Evolutionary conservation across 2,113 vertebrate species (phyloP).

Genomic region (Saguinus imperator): DNA sequence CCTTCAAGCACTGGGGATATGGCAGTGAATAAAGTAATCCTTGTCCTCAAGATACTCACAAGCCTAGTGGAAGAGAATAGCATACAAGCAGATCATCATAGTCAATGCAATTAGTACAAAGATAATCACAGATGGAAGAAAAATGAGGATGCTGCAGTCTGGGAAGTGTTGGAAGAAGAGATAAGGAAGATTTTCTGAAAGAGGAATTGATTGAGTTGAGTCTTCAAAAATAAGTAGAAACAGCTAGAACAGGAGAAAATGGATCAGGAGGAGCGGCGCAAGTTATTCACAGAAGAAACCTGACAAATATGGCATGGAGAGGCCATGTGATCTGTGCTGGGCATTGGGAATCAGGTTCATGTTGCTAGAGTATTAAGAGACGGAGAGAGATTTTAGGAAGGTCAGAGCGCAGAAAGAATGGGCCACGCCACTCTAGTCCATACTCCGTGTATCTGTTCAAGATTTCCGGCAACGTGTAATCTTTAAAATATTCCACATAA

Average conservation of each 20-base stretch:
- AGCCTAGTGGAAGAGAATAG: background rate
- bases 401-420: background rate
- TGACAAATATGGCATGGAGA: background rate
- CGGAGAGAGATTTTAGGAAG: background rate
- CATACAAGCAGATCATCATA: too few species aligned
- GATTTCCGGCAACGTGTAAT: background rate
- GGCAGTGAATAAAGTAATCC: background rate
- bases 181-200: background rate
- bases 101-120: background rate
- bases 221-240: background rate
- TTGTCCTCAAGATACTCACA: background rate
- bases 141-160: background rate
- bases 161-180: background rate
- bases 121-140: background rate
- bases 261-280: accelerated
- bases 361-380: background rate
- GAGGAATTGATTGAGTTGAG: background rate
- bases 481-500: background rate
- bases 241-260: background rate
- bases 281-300: background rate
- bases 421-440: background rate
- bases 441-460: background rate
- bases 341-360: background rate
- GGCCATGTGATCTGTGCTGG: background rate
- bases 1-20: background rate